A percentile compares a stretch with the other conserved stretches of the same genome.
Evolutionary conservation across 2,888 invertebrate species (phyloP).

Genomic region (Piscicola geometra): DNA sequence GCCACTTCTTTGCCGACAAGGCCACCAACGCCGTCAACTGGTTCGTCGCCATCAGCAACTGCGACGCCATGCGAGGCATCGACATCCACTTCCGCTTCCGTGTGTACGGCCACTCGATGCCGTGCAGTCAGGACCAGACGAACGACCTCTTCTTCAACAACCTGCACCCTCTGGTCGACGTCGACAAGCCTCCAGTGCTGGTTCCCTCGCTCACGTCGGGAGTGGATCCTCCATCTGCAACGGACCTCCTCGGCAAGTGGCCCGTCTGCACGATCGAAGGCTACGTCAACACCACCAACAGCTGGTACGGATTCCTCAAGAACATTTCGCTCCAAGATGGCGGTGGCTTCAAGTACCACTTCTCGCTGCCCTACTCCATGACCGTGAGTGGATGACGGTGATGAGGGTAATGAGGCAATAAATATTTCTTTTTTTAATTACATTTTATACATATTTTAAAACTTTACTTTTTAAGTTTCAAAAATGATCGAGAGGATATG

Average conservation of each 20-base stretch:
- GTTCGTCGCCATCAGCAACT: constrained; percentile 40
- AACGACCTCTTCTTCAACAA: constrained; percentile 2
- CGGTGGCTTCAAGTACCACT: constrained; percentile 38
- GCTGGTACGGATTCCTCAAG: constrained; percentile 40
- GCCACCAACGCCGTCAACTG: constrained; percentile 22
- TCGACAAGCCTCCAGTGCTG: neutral
- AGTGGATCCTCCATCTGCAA: neutral
- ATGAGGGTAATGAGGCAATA: too few species aligned
- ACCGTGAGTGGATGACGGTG: constrained; percentile 23
- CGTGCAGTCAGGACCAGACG: constrained; percentile 28
- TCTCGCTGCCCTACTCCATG: constrained; percentile 39
- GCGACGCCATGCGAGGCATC: constrained; percentile 38
- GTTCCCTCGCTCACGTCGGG: constrained; percentile 2
- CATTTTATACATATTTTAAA: too few species aligned
- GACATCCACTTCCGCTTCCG: constrained; percentile 38
- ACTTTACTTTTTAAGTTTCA: too few species aligned
- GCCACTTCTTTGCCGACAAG: neutral
- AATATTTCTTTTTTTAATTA: too few species aligned
- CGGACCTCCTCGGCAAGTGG: constrained; percentile 14
- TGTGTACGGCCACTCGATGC: constrained; percentile 37
- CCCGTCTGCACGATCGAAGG: constrained; percentile 38
- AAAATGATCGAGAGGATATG: too few species aligned
- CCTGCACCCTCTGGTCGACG: neutral
- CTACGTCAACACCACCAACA: constrained; percentile 37
- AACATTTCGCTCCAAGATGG: constrained; percentile 38